Evolutionary conservation across 30 jellyfish, hydroid and myxozoan species (phyloP).

Genomic region (Nemopilema nomurai): DNA sequence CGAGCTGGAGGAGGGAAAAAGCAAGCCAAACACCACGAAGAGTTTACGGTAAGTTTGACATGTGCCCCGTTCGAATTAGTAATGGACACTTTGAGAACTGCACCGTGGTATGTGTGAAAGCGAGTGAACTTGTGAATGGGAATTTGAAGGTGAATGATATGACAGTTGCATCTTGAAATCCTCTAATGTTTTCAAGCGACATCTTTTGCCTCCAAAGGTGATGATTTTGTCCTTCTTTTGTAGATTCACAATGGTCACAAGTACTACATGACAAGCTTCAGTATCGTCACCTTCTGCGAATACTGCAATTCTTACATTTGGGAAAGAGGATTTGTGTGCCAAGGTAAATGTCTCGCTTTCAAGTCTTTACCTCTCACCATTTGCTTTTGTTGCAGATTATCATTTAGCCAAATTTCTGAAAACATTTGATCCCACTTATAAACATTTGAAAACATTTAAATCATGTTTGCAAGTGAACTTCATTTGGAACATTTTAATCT

Average conservation of each 20-base stretch:
- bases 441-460: too few relatives aligned
- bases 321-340: slow-evolving; percentile 89
- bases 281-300: slow-evolving; percentile 90
- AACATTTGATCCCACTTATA: too few relatives aligned
- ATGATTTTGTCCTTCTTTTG: background rate
- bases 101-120: background rate
- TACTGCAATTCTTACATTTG: slow-evolving; percentile 82
- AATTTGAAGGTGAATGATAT: too few relatives aligned
- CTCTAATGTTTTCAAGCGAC: too few relatives aligned
- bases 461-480: too few relatives aligned
- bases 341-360: slow-evolving; percentile 54
- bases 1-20: background rate
- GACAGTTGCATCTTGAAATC: too few relatives aligned
- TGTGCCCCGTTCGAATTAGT: background rate
- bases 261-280: slow-evolving; percentile 69
- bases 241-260: slow-evolving; percentile 84
- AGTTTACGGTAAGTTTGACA: background rate
- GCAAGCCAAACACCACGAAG: background rate
- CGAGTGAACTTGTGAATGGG: background rate
- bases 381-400: background rate
- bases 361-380: too few relatives aligned
- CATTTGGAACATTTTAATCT: too few relatives aligned
- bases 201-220: too few relatives aligned
- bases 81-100: background rate
- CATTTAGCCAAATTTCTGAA: background rate